Evolutionary conservation across 2,113 vertebrate species (phyloP).

Genomic region (Oncorhynchus mykiss): DNA sequence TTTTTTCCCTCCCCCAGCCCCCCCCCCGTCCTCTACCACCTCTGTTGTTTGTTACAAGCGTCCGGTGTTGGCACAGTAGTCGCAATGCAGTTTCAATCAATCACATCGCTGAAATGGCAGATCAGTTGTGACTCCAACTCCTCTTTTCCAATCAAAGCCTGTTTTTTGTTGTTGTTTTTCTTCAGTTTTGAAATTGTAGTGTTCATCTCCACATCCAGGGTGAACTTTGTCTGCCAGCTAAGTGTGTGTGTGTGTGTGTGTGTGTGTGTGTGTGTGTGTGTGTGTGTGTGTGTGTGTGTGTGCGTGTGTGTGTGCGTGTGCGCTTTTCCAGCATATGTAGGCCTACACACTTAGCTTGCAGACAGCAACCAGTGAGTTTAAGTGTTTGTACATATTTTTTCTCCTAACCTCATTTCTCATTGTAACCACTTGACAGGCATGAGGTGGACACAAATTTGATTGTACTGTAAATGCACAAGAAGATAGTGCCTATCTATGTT

Average conservation of each 20-base stretch:
- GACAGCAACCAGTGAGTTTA: conserved; percentile 28
- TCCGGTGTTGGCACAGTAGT: conserved; percentile 51
- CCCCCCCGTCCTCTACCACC: conserved; percentile 3
- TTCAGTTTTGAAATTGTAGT: conserved; percentile 35
- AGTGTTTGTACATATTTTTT: conserved; percentile 33
- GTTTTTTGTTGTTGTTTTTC: conserved; percentile 8
- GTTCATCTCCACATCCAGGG: conserved; percentile 34
- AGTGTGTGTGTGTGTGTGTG: conserved; percentile 66
- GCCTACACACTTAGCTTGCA: neutral
- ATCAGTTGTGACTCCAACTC: conserved; percentile 38
- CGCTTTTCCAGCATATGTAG: conserved; percentile 29
- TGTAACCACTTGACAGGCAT: conserved; percentile 50
- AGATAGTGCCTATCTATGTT: conserved; percentile 51
- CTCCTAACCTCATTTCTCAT: conserved; percentile 14
- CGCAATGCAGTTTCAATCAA: conserved; percentile 37
- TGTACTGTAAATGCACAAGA: conserved; percentile 53
- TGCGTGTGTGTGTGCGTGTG: conserved; percentile 55
- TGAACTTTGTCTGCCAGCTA: conserved; percentile 48
- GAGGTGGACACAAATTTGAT: conserved; percentile 41
- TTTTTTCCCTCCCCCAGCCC: conserved; percentile 45
- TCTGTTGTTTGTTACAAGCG: conserved; percentile 50
- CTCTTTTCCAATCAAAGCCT: conserved; percentile 57
- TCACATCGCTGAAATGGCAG: conserved; percentile 39
- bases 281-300: conserved; percentile 68
- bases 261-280: conserved; percentile 52